Evolutionary conservation across 2,797 vertebrate species (phyloP).

Genomic region (Psittacula derbiana): DNA sequence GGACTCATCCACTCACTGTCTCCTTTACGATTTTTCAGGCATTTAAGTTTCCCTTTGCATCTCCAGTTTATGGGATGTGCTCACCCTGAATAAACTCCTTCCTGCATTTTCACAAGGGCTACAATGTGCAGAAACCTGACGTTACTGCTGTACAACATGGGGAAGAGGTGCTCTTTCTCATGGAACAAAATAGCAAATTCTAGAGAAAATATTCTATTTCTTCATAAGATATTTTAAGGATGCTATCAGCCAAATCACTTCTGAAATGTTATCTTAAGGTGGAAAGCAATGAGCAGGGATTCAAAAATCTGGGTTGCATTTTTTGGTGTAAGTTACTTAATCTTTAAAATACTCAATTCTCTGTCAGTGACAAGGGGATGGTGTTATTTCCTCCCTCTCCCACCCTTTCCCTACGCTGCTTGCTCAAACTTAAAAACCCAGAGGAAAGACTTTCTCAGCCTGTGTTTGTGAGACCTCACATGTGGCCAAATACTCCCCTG

Average conservation of each 20-base stretch:
- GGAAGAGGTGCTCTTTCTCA: background rate
- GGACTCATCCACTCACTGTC: background rate
- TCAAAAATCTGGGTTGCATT: background rate
- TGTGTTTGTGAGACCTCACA: background rate
- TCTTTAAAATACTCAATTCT: background rate
- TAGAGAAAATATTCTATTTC: background rate
- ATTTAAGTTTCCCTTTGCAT: background rate
- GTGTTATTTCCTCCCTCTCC: background rate
- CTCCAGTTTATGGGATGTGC: background rate
- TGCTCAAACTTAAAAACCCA: background rate
- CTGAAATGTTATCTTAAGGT: background rate
- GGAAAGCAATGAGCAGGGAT: background rate
- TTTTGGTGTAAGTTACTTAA: background rate
- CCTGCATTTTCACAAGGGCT: background rate
- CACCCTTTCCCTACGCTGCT: too few species aligned
- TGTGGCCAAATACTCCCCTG: background rate
- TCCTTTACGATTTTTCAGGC: background rate
- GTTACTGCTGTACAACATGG: rapidly evolving
- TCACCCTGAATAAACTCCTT: background rate
- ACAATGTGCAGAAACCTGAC: rapidly evolving
- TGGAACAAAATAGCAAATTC: background rate
- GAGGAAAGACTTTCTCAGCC: background rate
- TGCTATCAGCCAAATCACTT: background rate
- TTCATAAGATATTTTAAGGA: background rate
- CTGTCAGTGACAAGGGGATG: background rate